Conservation (phyloP, 2,888 invertebrate species). For the Imbricaverruca yamaguchii region DNA sequence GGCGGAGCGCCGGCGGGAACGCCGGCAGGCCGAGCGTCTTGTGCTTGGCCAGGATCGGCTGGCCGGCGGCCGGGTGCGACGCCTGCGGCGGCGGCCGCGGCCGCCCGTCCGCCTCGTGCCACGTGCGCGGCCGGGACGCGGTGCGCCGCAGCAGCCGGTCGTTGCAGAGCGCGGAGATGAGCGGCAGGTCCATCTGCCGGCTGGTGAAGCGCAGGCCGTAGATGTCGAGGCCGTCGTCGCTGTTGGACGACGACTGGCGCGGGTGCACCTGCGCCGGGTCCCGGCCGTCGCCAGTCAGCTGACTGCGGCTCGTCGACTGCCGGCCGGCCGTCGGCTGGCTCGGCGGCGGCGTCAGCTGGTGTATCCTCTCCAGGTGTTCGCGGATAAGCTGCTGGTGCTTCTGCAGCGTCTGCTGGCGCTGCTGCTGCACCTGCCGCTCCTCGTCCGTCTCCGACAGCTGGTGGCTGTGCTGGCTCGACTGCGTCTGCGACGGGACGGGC, state of each 20-base stretch:
- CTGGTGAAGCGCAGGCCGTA: conserved; percentile 67
- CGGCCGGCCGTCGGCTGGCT: conserved; percentile 29
- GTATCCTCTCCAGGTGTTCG: conserved; percentile 34
- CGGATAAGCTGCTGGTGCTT: conserved; percentile 34
- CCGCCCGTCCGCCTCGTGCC: not conserved
- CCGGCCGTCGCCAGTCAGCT: conserved; percentile 29
- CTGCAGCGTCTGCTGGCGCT: conserved; percentile 34
- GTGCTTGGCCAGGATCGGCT: not conserved
- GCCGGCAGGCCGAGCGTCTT: conserved; percentile 2
- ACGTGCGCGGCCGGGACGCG: not conserved
- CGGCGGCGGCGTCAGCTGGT: conserved; percentile 32
- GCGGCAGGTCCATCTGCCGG: conserved; percentile 78
- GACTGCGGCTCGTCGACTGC: conserved; percentile 25
- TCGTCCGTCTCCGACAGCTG: conserved; percentile 30
- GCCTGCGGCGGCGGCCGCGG: not conserved
- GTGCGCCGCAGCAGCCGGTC: conserved; percentile 62
- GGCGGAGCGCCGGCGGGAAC: not conserved
- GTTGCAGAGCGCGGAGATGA: conserved; percentile 88
- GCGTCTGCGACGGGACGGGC: conserved; percentile 28
- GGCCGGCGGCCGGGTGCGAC: conserved; percentile 10
- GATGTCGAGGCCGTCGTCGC: conserved; percentile 33
- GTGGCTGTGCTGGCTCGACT: conserved; percentile 29
- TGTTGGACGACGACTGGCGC: conserved; percentile 34
- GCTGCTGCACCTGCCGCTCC: conserved; percentile 28
- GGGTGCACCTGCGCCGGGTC: conserved; percentile 33